phyloP scores from a whole-genome alignment of 1,140 invertebrate genomes.

The Belonocnema kinseyi region DNA sequence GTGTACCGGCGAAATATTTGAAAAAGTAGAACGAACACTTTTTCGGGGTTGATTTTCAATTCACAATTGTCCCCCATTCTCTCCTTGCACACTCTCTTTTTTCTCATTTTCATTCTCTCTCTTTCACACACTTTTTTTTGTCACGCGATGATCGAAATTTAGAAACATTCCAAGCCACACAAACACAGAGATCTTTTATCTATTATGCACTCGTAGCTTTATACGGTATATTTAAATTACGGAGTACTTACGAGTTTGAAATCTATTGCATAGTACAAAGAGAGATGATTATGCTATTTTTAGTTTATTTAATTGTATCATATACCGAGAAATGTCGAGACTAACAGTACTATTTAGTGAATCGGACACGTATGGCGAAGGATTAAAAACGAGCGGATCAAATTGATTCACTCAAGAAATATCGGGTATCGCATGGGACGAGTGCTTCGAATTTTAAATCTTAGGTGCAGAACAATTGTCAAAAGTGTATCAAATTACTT shows the following conservation, averaged over 20 bases:
- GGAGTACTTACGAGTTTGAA: constrained; percentile 68
- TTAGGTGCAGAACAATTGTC: constrained; percentile 44
- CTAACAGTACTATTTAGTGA: constrained; percentile 60
- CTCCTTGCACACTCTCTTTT: constrained; percentile 13
- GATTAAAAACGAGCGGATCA: constrained; percentile 46
- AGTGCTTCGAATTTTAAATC: constrained; percentile 54
- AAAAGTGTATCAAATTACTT: no score
- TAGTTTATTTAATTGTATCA: constrained; percentile 66
- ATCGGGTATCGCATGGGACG: constrained; percentile 41
- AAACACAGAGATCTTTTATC: constrained; percentile 71
- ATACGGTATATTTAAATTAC: constrained; percentile 61
- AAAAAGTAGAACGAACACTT: constrained; percentile 34
- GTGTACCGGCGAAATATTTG: constrained; percentile 7
- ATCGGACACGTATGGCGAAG: constrained; percentile 59
- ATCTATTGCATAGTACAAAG: constrained; percentile 74
- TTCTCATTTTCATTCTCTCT: constrained; percentile 12
- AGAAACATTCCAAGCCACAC: constrained; percentile 45
- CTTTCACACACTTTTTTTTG: background rate
- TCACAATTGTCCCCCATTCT: background rate
- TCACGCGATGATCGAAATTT: background rate
- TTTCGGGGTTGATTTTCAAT: background rate
- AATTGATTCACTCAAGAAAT: background rate
- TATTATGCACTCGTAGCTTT: constrained; percentile 70
- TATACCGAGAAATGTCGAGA: constrained; percentile 66
- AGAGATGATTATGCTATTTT: constrained; percentile 72